Evolutionary conservation across 2,888 invertebrate species (phyloP).

Genomic region (Xanthostigma xanthostigma): DNA sequence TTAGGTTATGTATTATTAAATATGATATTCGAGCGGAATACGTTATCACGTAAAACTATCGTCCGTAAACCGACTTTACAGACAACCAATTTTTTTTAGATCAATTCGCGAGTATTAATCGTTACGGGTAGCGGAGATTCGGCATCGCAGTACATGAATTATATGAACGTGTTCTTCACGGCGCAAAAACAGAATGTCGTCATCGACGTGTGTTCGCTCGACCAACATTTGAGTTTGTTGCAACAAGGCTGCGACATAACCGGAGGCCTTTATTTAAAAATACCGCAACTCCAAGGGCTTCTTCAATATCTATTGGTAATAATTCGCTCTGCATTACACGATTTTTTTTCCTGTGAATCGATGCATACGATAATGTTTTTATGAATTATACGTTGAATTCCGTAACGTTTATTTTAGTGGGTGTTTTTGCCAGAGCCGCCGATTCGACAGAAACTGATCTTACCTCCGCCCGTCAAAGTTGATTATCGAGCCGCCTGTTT

Average conservation of each 20-base stretch:
- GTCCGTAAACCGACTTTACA: no score
- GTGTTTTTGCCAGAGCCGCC: conserved; percentile 80
- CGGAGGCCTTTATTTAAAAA: conserved; percentile 77
- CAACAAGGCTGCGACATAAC: conserved; percentile 97
- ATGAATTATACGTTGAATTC: background rate
- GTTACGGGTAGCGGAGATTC: conserved; percentile 84
- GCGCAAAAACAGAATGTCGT: conserved; percentile 75
- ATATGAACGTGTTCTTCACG: conserved; percentile 97
- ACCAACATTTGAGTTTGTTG: conserved; percentile 75
- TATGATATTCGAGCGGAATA: no score
- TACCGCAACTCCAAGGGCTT: conserved; percentile 74
- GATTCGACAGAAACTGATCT: conserved; percentile 63
- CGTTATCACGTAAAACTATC: no score
- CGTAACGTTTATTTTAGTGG: conserved; percentile 43
- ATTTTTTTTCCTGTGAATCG: conserved; percentile 1
- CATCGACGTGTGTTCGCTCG: conserved; percentile 84
- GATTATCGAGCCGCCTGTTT: conserved; percentile 97
- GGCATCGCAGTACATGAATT: conserved; percentile 92
- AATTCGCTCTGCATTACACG: background rate
- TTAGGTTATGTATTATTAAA: no score
- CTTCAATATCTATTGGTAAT: conserved; percentile 71
- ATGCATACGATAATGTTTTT: conserved; percentile 8
- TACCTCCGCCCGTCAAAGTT: conserved; percentile 81
- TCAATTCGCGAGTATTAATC: conserved; percentile 66
- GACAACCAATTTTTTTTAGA: conserved; percentile 21